Evolutionary conservation across 2,888 invertebrate genomes (phyloP), one percentile per base, ranked within the genome.

Genomic region (Anticlea derivata): DNA sequence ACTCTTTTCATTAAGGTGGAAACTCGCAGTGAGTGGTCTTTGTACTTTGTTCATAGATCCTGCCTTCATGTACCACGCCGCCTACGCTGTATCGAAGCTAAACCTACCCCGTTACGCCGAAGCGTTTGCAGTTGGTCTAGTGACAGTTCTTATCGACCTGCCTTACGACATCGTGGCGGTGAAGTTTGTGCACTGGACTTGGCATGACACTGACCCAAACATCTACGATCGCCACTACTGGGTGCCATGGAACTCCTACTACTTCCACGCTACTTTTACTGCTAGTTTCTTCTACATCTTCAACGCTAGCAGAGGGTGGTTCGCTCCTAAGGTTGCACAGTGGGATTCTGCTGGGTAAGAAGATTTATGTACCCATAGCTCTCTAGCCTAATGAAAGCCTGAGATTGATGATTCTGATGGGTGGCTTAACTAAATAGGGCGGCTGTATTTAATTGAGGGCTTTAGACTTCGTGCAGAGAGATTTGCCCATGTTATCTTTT

Each of bases 181-280:
- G 7, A 95, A 95, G 75, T 94, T 94, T 73, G 82, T 96, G 8
- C 96, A 96, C 84, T 96, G 96, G 96, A 94, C 95, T 1, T 96
- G 96, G 96, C 96, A 96, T 63, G 94, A 94, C 69, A 94, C 94
- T 0, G 94, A 94, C 74, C 93, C 94, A 2, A 94, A 94, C 65
- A 91, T 94, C 78, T 83, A 74, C 58, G 96, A 96, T 73, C 91
- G 96, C 29, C 94, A 94, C 77, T 96, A 96, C 79, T 95, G 94
- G 94, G 95, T 96, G 12, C 96, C 96, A 0, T 96, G 95, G 94
- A 96, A 94, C 71, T 95, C 95, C 0, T 96, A 95, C 80, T 96
- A 95, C 73, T 96, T 96, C 88, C 96, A 96, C 74, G 92, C 94
- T 0, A 85, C 94, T 0, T 96, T 96, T 72, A 93, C 95, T 0